phyloP scores from a whole-genome alignment of 2,888 invertebrate genomes.

The Scaptomyza flava region DNA sequence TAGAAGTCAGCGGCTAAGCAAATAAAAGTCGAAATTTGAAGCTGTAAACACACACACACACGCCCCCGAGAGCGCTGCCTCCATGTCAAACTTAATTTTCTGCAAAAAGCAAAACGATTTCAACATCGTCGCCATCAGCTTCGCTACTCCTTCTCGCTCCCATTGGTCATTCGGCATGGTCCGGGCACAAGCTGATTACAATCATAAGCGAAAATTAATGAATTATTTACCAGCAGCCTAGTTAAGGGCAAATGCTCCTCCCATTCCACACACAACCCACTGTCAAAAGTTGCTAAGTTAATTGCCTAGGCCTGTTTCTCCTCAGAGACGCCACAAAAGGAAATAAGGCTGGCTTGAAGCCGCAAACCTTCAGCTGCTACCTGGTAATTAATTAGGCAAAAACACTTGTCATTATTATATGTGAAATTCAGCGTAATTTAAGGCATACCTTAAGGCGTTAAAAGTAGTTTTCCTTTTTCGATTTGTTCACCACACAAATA shows the following conservation, averaged over 20 bases:
- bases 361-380: constrained; percentile 48
- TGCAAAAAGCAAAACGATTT: constrained; percentile 71
- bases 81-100: constrained; percentile 73
- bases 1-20: constrained; percentile 28
- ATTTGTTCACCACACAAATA: too few relatives aligned
- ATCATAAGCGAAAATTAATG: constrained; percentile 81
- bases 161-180: too few relatives aligned
- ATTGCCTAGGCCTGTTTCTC: constrained; percentile 39
- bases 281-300: constrained; percentile 63
- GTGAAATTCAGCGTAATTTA: constrained; percentile 37
- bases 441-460: too few relatives aligned
- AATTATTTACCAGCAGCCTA: constrained; percentile 81
- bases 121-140: constrained; percentile 48
- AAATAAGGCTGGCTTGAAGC: not conserved
- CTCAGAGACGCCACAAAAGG: constrained; percentile 8
- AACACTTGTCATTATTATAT: constrained; percentile 72
- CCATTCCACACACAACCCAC: constrained; percentile 13
- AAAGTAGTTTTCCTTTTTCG: too few relatives aligned
- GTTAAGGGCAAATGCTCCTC: constrained; percentile 53
- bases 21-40: constrained; percentile 74
- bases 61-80: constrained; percentile 52
- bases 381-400: constrained; percentile 66
- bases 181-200: constrained; percentile 73
- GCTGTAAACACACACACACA: constrained; percentile 57
- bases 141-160: constrained; percentile 17